Evolutionary conservation across 2,113 vertebrate species (phyloP), one percentile per base, ranked within the genome.

Genomic region (Manacus vitellinus): DNA sequence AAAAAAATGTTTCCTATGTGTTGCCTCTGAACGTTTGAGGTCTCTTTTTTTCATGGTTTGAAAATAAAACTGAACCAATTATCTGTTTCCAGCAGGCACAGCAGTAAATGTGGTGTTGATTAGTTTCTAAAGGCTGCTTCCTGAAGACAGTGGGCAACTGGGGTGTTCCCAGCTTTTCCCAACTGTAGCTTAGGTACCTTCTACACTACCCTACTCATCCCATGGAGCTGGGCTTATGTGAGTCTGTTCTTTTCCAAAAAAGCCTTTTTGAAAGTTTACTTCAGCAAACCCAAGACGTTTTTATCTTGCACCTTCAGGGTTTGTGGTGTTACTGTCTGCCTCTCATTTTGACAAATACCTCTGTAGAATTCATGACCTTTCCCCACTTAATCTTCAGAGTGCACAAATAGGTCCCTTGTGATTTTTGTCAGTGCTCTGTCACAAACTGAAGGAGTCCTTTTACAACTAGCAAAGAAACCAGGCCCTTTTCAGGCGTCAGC

Each of bases 71-170:
- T 54, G 23, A 89, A 81, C 63, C 39, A 74, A 35, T 94, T 85
- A 87, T 44, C 67, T 92, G 52, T 93, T 96, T 91, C 71, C 82
- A 95, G 71, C 80, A 94, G 94, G 49, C 77, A 54, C 43, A 76
- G 28, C 67, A 55, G 68, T 77, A 81, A 94, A 46, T 75, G 19
- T 62, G 70, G 10, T 76, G 85, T 81, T 86, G 78, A 91, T 94
- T 61, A 72, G 77, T 22, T 72, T 80, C 58, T 55, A 44, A 76
- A 81, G 80, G 74, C 63, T 95, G 6, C 56, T 85, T 91, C 70
- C 80, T 86, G 68, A 82, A n/a, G 56, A 8, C 23, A 16, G 35
- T 31, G 56, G 55, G 73, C 66, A 88, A 16, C 54, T 73, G 46
- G 58, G 82, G 49, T 76, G 77, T 72, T 92, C 76, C 66, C 37